Base-by-base conservation (phyloP, 2,888 invertebrate genomes). In the Tetanocera ferruginea region DNA sequence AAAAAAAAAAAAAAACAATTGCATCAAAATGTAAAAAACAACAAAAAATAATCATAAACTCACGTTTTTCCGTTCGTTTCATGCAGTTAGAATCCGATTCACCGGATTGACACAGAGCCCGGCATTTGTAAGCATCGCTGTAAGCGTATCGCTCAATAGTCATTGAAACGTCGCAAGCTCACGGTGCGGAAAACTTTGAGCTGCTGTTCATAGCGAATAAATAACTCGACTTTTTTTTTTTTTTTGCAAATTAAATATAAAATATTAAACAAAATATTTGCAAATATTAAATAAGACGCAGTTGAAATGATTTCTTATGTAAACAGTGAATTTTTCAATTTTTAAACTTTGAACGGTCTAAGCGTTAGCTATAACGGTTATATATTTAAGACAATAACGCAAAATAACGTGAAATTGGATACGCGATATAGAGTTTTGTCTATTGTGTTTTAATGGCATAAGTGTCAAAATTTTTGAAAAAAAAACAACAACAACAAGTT, bases 61-160 rank as follows among this genome's bases (percentile, higher is more conserved):
- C 76, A 76, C 76, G 76, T 76, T 76, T 60, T 43, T 76, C 25
- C 76, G 31, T 64, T 76, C 76, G 69, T 52, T 14, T 76, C 55
- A 55, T 14, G 62, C 76, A 60, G 70, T 70, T 76, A 76, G 76
- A 76, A 70, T 43, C 70, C 31, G 70, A 70, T 28, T 49, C 60
- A 49, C 28, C 43, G 55, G 34, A 23, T 55, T 14, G 55, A 31
- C 43, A 1, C 43, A 1, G 75, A 55, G 67, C 34, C 55, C 52
- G 75, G 75, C 67, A 55, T 66, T 67, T 34, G 67, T 69, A 31
- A 19, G 51, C 37, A 25, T 11, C 49, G 62, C 62, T 14, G 43
- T 25, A 14, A 49, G 49, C 43, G 62, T 25, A n/a, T 52, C 66
- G n/a, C 37, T 72, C 60, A 72, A 37, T 37, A 28, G 72, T 72